These are phyloP conservation scores for Isotomurus palustris DNA, from an alignment of 2,888 invertebrate species.

Conservation along the genomic window DNA sequence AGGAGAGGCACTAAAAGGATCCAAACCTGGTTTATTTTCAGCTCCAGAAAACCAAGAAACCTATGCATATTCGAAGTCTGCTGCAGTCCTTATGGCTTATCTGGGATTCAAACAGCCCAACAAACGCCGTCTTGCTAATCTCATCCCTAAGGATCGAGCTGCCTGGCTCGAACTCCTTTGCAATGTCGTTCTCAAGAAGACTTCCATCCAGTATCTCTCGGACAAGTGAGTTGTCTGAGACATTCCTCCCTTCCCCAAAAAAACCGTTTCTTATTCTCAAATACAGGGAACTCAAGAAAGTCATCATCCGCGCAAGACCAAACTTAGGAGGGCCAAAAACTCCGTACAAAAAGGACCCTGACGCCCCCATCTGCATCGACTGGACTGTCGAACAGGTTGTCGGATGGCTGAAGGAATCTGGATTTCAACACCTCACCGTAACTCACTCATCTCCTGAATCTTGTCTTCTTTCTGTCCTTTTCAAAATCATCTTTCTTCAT, in stretches of 20 bases:
- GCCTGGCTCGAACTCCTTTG: slow-evolving; percentile 38
- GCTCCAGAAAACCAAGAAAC: too few relatives aligned
- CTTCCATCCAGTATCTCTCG: slow-evolving; percentile 22
- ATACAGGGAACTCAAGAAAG: slow-evolving; percentile 34
- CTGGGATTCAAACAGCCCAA: slow-evolving; percentile 24
- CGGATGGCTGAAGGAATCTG: slow-evolving; percentile 30
- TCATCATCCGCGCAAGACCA: slow-evolving; percentile 27
- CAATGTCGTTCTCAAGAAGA: slow-evolving; percentile 18
- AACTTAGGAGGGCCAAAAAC: slow-evolving; percentile 21
- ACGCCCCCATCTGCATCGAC: slow-evolving; percentile 29
- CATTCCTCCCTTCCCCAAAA: background rate
- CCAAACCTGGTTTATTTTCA: too few relatives aligned
- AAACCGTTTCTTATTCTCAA: background rate
- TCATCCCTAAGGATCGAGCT: slow-evolving; percentile 30
- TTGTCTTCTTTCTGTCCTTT: background rate
- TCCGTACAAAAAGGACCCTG: slow-evolving; percentile 20
- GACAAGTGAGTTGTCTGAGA: slow-evolving; percentile 25
- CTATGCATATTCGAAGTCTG: too few relatives aligned
- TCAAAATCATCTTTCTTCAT: background rate
- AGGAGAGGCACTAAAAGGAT: too few relatives aligned
- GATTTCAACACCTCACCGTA: slow-evolving; percentile 26
- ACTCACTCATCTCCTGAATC: background rate
- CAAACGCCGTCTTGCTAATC: slow-evolving; percentile 9
- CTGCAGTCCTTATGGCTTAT: slow-evolving; percentile 18
- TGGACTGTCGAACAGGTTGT: slow-evolving; percentile 37